These are phyloP conservation scores for Lytechinus variegatus DNA, from an alignment of 35 echinoderm and acorn worm species.

Conservation along the genomic window DNA sequence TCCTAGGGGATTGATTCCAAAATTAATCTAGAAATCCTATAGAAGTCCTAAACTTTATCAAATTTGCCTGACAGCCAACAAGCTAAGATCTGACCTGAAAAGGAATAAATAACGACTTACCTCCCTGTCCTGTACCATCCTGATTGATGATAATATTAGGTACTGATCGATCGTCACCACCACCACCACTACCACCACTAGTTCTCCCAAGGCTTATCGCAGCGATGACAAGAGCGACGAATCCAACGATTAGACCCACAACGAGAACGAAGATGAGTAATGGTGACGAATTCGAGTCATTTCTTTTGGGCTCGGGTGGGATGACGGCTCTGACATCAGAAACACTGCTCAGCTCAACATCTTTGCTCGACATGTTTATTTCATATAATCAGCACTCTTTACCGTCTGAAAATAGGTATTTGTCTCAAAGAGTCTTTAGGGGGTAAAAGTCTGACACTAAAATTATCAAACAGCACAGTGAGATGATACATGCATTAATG, in stretches of 20 bases:
- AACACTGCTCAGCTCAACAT: slow-evolving; percentile 21
- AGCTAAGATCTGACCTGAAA: no score
- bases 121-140: not conserved
- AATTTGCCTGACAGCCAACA: no score
- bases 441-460: not conserved
- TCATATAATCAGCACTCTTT: not conserved
- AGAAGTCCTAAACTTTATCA: no score
- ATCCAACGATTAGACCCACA: not conserved
- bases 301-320: not conserved
- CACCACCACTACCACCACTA: not conserved
- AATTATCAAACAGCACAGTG: not conserved
- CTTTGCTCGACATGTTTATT: not conserved
- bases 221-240: slow-evolving; percentile 1
- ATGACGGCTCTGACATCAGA: not conserved
- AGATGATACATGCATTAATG: not conserved
- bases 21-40: no score
- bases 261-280: not conserved
- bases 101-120: not conserved
- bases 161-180: not conserved
- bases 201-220: not conserved
- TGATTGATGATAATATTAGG: not conserved
- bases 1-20: no score
- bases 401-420: not conserved
- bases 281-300: not conserved
- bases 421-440: not conserved